phyloP scores from a whole-genome alignment of 2,113 vertebrate genomes.

The Muntiacus muntjak region DNA sequence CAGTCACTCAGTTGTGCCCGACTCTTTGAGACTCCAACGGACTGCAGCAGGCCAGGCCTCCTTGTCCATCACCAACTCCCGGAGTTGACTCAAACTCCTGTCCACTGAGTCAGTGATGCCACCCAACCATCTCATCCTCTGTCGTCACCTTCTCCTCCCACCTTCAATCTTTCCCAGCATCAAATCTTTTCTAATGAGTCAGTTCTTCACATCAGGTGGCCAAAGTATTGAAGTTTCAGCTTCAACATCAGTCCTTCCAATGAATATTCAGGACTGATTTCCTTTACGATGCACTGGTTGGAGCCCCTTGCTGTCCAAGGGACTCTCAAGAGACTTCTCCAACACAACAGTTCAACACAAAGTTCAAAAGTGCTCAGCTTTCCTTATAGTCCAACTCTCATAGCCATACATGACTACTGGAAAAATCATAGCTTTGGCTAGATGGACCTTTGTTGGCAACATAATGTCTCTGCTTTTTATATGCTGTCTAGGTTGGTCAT shows the following conservation, averaged over 20 bases:
- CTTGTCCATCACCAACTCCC: not conserved
- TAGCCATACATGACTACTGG: not conserved
- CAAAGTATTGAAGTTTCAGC: not conserved
- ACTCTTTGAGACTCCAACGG: not conserved
- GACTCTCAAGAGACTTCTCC: not conserved
- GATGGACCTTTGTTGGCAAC: not conserved
- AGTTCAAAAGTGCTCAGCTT: not conserved
- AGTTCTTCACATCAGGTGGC: not conserved
- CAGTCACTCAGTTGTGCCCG: not conserved
- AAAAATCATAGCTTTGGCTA: not conserved
- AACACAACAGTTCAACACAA: not conserved
- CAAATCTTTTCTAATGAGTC: not conserved
- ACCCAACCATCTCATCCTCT: not conserved
- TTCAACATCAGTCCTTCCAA: not conserved
- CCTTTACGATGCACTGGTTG: not conserved
- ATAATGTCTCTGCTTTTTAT: not conserved
- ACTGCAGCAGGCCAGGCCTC: not conserved
- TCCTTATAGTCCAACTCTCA: not conserved
- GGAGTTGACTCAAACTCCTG: not conserved
- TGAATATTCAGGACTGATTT: not conserved
- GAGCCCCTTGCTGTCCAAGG: not conserved
- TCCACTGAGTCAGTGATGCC: not conserved
- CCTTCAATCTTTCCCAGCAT: not conserved
- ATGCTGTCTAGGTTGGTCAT: not conserved
- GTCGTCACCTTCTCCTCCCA: rapidly evolving